A percentile compares a stretch with the other conserved stretches of the same genome.
Evolutionary conservation across 1,140 invertebrate species (phyloP).

Genomic region (Ceratina japonica): DNA sequence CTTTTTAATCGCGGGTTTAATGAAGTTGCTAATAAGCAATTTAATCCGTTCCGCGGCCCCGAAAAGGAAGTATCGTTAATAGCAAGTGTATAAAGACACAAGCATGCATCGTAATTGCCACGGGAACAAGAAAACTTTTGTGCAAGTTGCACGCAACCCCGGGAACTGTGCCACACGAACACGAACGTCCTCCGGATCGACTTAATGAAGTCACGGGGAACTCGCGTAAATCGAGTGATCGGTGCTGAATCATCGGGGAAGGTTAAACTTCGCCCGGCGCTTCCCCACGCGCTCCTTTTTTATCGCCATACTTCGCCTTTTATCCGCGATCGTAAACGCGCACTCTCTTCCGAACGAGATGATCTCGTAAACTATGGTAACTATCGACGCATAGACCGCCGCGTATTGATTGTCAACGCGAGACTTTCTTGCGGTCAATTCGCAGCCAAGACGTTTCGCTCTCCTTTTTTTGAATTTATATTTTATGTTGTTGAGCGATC

Average conservation of each 20-base stretch:
- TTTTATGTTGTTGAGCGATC: too few relatives aligned
- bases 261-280: background rate
- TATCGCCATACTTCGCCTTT: background rate
- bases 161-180: background rate
- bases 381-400: too few relatives aligned
- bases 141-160: slow-evolving; percentile 4
- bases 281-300: background rate
- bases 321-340: slow-evolving; percentile 5
- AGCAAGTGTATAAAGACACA: background rate
- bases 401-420: too few relatives aligned
- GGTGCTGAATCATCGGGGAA: background rate
- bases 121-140: background rate
- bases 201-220: background rate
- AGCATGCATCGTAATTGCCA: slow-evolving; percentile 3
- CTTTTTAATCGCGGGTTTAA: too few relatives aligned
- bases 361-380: background rate
- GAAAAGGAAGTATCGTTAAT: background rate
- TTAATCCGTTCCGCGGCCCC: background rate
- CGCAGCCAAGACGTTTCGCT: too few relatives aligned
- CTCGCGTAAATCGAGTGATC: background rate
- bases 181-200: background rate
- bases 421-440: too few relatives aligned
- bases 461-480: too few relatives aligned
- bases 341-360: background rate
- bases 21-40: background rate